Percentiles rank a stretch among this genome's conserved stretches.
These are phyloP conservation scores for Autographa pulchrina DNA, from an alignment of 2,888 invertebrate genomes.

Conservation along the genomic window DNA sequence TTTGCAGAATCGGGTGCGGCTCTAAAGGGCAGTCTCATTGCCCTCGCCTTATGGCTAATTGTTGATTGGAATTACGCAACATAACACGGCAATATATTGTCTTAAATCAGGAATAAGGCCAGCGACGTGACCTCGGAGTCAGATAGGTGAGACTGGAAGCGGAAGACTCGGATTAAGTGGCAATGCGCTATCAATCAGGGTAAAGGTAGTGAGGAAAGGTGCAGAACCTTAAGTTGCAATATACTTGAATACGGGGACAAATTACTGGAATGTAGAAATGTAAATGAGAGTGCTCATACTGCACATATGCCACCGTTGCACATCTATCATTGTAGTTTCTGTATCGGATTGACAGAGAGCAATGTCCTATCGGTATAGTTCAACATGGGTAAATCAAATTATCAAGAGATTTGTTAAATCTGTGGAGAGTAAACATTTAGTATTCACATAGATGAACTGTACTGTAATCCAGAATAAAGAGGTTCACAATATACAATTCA, in stretches of 20 bases:
- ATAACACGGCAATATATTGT: slow-evolving; percentile 37
- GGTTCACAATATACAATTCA: slow-evolving; percentile 8
- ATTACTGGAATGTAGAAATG: no score
- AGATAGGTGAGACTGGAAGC: not conserved
- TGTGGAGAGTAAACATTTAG: not conserved
- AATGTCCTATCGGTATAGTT: no score
- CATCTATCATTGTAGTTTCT: no score
- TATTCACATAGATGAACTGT: not conserved
- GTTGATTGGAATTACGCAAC: slow-evolving; percentile 49
- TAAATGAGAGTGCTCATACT: not conserved
- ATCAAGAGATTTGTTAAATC: not conserved
- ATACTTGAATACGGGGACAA: no score
- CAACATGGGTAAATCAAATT: no score
- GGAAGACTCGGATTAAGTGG: not conserved
- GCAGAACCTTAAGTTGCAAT: no score
- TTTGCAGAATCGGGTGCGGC: slow-evolving; percentile 57
- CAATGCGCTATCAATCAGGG: not conserved
- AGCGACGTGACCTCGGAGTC: slow-evolving; percentile 15
- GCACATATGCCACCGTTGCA: not conserved
- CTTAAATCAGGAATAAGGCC: slow-evolving; percentile 18
- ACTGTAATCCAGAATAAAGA: not conserved
- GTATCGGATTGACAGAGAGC: no score
- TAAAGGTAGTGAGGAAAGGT: not conserved
- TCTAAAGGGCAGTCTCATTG: slow-evolving; percentile 66
- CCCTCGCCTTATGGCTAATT: slow-evolving; percentile 62